Conservation (phyloP, 2,797 vertebrate genomes). For the Antennarius maculatus region DNA sequence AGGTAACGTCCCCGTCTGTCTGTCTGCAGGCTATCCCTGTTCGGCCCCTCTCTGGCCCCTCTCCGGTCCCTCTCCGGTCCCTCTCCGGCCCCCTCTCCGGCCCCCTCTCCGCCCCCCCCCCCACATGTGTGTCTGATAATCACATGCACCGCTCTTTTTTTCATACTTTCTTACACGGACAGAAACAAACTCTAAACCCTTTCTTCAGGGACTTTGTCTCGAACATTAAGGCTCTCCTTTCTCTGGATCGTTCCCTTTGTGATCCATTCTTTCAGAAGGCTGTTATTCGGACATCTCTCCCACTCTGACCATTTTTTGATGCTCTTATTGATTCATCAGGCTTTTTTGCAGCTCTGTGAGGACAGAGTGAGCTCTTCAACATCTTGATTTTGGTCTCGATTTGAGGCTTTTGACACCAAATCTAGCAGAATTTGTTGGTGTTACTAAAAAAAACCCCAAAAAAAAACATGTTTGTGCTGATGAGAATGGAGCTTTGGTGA, state of each 20-base stretch:
- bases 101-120: neutral
- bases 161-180: constrained; percentile 49
- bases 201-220: constrained; percentile 39
- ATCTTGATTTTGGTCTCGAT: constrained; percentile 2
- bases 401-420: neutral
- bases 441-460: neutral
- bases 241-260: constrained; percentile 44
- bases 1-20: constrained; percentile 75
- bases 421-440: neutral
- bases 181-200: constrained; percentile 13
- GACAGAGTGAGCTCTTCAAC: constrained; percentile 13
- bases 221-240: constrained; percentile 53
- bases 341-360: constrained; percentile 17
- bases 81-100: constrained; percentile 19
- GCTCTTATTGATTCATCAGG: constrained; percentile 44
- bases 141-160: constrained; percentile 69
- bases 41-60: neutral
- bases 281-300: constrained; percentile 46
- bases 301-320: constrained; percentile 35
- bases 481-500: too few species aligned
- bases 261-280: constrained; percentile 12
- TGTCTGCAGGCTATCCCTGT: constrained; percentile 57
- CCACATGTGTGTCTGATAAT: constrained; percentile 54
- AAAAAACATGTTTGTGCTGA: too few species aligned
- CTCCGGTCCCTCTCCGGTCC: constrained; percentile 21